These are phyloP conservation scores for Strigamia crassipes DNA, from an alignment of 2,888 invertebrate species.

Conservation along the genomic window DNA sequence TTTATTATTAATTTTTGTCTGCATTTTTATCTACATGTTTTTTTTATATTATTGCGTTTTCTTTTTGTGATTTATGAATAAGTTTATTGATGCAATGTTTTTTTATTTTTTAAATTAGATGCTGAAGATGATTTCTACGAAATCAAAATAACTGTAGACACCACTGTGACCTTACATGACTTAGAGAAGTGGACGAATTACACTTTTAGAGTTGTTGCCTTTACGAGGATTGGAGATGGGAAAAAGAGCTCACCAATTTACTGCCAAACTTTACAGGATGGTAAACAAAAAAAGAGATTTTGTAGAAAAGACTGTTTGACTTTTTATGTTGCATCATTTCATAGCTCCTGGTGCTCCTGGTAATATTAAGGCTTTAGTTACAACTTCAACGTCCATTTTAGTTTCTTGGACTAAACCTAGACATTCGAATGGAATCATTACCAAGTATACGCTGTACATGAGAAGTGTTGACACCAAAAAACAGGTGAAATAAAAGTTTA, in stretches of 20 bases:
- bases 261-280: constrained; percentile 57
- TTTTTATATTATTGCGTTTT: constrained; percentile 52
- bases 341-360: constrained; percentile 49
- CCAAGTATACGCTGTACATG: constrained; percentile 49
- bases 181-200: constrained; percentile 60
- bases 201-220: constrained; percentile 59
- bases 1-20: neutral
- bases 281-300: constrained; percentile 52
- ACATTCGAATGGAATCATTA: constrained; percentile 48
- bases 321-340: neutral
- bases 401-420: constrained; percentile 48
- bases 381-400: constrained; percentile 46
- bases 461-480: constrained; percentile 45
- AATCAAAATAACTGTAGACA: constrained; percentile 37
- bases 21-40: neutral
- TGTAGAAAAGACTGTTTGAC: neutral
- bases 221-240: constrained; percentile 59
- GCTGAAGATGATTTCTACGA: constrained; percentile 26
- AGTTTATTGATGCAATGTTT: neutral
- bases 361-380: constrained; percentile 50
- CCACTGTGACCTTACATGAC: constrained; percentile 31
- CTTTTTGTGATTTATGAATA: neutral
- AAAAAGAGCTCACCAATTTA: constrained; percentile 56
- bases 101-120: neutral
- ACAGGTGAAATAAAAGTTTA: constrained; percentile 22